A percentile compares a stretch with the other conserved stretches of the same genome.
Evolutionary conservation across 2,888 invertebrate genomes (phyloP).

Genomic region (Deroplatys truncata): DNA sequence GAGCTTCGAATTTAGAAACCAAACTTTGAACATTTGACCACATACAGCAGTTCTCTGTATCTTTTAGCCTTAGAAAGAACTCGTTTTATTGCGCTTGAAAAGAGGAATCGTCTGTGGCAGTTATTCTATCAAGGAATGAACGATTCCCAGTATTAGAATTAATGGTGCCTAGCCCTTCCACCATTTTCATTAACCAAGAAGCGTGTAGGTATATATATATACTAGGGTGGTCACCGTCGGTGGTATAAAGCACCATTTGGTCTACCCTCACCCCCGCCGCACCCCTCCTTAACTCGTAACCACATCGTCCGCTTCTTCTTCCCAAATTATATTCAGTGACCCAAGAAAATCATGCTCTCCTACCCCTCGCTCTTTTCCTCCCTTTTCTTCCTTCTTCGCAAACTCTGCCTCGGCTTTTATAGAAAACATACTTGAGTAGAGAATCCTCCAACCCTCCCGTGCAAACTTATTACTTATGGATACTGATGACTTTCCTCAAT

Average conservation of each 20-base stretch:
- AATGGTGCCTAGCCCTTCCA: not conserved
- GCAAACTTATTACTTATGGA: conserved; percentile 34
- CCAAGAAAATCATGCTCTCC: conserved; percentile 29
- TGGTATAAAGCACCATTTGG: not conserved
- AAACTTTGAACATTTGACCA: no score
- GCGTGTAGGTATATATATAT: not conserved
- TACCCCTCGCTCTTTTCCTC: conserved; percentile 34
- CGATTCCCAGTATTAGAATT: not conserved
- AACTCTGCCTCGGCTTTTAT: conserved; percentile 31
- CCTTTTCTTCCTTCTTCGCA: conserved; percentile 36
- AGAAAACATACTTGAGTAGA: conserved; percentile 28
- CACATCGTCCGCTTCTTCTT: conserved; percentile 22
- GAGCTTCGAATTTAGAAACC: no score
- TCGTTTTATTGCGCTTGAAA: not conserved
- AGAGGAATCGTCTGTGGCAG: not conserved
- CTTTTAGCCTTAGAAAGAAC: not conserved
- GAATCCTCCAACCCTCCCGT: conserved; percentile 36
- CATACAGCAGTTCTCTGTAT: not conserved
- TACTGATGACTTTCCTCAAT: conserved; percentile 34
- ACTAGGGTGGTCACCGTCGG: not conserved
- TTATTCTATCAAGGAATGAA: not conserved
- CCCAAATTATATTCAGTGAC: conserved; percentile 26
- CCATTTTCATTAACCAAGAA: not conserved
- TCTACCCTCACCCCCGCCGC: conserved; percentile 22
- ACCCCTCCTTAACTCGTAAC: conserved; percentile 20